phyloP scores from a whole-genome alignment of 2,113 vertebrate species.

The Pelmatolapia mariae region DNA sequence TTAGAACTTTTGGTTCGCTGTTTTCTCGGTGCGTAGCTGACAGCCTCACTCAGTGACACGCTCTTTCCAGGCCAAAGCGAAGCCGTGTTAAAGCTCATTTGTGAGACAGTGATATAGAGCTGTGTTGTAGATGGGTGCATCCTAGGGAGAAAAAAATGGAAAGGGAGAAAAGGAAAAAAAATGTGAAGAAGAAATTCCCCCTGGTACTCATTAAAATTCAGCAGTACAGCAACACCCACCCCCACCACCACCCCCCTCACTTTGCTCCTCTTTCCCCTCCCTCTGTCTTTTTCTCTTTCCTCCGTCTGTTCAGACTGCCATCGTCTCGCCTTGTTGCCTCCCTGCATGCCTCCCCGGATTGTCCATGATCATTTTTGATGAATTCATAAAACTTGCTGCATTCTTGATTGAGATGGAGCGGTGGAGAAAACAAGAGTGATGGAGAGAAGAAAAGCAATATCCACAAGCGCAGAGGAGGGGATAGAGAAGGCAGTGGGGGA shows the following conservation, averaged over 20 bases:
- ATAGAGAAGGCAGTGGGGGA: background rate
- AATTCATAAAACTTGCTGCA: constrained; percentile 76
- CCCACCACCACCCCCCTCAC: background rate
- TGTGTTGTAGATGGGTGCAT: constrained; percentile 30
- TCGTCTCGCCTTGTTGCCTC: constrained; percentile 57
- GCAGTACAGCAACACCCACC: constrained; percentile 33
- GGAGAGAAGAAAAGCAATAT: constrained; percentile 54
- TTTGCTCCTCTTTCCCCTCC: constrained; percentile 15
- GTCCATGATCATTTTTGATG: constrained; percentile 72
- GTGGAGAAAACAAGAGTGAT: constrained; percentile 43
- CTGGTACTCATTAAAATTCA: constrained; percentile 78
- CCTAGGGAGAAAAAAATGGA: constrained; percentile 24
- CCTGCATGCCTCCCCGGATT: constrained; percentile 42
- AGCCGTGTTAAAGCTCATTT: constrained; percentile 61
- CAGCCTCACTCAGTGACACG: constrained; percentile 36
- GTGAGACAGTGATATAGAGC: constrained; percentile 66
- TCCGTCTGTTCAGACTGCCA: constrained; percentile 46
- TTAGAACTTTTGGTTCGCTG: constrained; percentile 54
- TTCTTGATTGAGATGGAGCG: constrained; percentile 65
- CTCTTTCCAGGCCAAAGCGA: constrained; percentile 25
- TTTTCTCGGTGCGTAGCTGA: background rate
- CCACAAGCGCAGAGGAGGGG: background rate
- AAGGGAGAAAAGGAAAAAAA: constrained; percentile 10
- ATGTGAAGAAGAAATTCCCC: constrained; percentile 68
- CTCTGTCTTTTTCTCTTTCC: background rate